phyloP scores from a whole-genome alignment of 2,113 vertebrate species.

The Gorsachius goisagi region DNA sequence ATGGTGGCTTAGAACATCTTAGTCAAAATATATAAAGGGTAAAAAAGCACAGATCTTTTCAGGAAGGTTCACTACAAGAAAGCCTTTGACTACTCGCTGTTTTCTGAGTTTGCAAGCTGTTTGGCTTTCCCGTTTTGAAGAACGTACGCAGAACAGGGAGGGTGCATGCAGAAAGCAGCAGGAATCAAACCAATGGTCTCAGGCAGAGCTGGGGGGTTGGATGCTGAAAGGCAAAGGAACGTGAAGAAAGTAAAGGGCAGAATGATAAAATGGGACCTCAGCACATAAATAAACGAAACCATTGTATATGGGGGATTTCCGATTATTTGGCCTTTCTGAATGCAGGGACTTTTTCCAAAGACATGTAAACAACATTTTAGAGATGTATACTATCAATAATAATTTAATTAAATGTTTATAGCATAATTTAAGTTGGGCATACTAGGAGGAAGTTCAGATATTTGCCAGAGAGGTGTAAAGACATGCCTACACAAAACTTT shows the following conservation, averaged over 20 bases:
- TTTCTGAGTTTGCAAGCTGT: background rate
- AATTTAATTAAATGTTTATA: background rate
- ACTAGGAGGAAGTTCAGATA: background rate
- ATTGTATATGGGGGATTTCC: background rate
- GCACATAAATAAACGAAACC: background rate
- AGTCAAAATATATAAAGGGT: constrained; percentile 55
- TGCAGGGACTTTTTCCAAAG: background rate
- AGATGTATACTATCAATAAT: background rate
- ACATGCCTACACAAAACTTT: rapidly evolving
- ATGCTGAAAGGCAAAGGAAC: background rate
- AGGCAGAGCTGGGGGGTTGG: background rate
- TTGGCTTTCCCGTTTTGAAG: background rate
- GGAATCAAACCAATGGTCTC: background rate
- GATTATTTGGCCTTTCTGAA: background rate
- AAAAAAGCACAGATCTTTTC: constrained; percentile 61
- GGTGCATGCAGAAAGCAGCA: background rate
- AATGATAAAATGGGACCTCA: background rate
- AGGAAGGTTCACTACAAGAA: constrained; percentile 27
- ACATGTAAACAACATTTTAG: background rate
- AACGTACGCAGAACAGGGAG: background rate
- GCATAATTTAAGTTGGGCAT: background rate
- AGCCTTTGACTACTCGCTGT: background rate
- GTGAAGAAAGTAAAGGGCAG: background rate
- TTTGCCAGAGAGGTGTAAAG: background rate
- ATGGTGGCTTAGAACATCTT: constrained; percentile 46